These are phyloP conservation scores for Chanos chanos DNA, from an alignment of 2,797 vertebrate genomes.

Conservation along the genomic window DNA sequence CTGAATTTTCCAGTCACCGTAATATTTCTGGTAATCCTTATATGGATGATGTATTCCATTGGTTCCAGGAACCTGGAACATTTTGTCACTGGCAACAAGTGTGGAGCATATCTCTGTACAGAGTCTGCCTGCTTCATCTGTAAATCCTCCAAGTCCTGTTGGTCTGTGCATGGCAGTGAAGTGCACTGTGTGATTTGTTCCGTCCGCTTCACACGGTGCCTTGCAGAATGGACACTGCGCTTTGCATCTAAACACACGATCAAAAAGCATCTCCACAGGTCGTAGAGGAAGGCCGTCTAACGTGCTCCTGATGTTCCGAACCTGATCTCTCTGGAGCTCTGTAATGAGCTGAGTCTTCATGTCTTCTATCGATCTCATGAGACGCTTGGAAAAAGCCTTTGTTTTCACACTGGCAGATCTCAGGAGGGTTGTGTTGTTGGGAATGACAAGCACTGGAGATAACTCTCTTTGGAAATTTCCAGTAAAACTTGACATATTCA, in stretches of 20 bases:
- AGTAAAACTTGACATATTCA: too few species aligned
- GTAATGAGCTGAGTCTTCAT: neutral
- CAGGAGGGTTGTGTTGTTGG: too few species aligned
- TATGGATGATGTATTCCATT: conserved; percentile 34
- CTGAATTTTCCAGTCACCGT: conserved; percentile 28
- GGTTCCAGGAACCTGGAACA: neutral
- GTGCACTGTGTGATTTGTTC: conserved; percentile 31
- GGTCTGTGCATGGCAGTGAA: conserved; percentile 41
- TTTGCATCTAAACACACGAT: conserved; percentile 41
- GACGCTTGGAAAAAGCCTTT: neutral
- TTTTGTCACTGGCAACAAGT: accelerated
- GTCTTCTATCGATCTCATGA: conserved; percentile 13
- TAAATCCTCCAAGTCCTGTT: neutral
- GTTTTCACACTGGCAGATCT: too few species aligned
- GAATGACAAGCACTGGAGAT: too few species aligned
- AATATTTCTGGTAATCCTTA: conserved; percentile 47
- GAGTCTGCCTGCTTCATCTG: accelerated
- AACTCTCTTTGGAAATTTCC: too few species aligned
- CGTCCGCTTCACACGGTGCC: conserved; percentile 43
- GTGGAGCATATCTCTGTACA: conserved; percentile 21
- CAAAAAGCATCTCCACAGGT: conserved; percentile 44
- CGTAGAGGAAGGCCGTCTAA: conserved; percentile 31
- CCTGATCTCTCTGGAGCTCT: neutral
- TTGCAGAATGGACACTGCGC: conserved; percentile 44
- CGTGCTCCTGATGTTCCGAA: conserved; percentile 10